A percentile compares a stretch with the other conserved stretches of the same genome.
Conservation (phyloP, 2,797 vertebrate genomes). For the Otus scops region DNA sequence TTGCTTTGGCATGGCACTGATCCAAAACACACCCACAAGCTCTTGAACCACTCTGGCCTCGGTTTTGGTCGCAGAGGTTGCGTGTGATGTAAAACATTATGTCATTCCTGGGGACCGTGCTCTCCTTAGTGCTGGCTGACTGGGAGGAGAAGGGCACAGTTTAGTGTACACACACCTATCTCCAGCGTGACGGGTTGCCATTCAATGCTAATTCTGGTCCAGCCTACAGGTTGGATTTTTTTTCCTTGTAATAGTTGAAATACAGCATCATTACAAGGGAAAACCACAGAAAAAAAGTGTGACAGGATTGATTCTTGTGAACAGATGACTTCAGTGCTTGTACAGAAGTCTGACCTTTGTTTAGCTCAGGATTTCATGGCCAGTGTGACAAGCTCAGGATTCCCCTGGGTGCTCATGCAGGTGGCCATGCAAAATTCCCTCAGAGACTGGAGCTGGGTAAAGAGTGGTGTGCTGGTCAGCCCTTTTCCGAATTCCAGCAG, state of each 20-base stretch:
- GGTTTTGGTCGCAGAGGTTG: not conserved
- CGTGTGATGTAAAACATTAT: not conserved
- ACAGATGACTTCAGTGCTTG: not conserved
- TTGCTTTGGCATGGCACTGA: not conserved
- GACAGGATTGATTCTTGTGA: not conserved
- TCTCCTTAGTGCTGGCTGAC: not conserved
- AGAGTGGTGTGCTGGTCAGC: not conserved
- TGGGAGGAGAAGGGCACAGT: not conserved
- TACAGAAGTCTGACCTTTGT: not conserved
- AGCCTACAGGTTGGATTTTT: not conserved
- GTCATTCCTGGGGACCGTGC: not conserved
- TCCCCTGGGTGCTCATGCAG: not conserved
- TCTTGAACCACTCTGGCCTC: not conserved
- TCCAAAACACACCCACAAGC: not conserved
- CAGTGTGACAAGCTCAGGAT: not conserved
- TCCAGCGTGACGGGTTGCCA: not conserved
- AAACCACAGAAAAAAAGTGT: not conserved
- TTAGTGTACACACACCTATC: rapidly evolving
- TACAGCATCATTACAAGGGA: not conserved
- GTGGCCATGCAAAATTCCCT: not conserved
- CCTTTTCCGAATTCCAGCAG: not conserved
- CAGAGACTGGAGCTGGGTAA: not conserved
- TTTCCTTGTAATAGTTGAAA: not conserved
- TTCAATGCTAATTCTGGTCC: not conserved
- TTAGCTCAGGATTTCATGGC: not conserved